phyloP scores from a whole-genome alignment of 1,140 invertebrate genomes.

The Calephelis virginiensis region DNA sequence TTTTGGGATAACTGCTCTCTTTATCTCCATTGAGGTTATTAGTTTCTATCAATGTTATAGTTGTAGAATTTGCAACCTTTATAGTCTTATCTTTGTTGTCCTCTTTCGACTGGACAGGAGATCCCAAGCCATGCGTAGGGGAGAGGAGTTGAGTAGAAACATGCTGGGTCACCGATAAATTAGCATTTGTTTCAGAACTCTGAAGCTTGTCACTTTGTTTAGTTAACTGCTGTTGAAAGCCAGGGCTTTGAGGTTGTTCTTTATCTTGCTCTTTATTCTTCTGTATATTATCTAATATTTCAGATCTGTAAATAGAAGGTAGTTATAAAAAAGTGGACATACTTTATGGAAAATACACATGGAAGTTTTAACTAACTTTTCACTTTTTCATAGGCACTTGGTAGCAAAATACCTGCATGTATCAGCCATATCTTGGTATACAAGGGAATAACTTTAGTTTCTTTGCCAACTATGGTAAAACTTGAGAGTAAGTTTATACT shows the following conservation, averaged over 20 bases:
- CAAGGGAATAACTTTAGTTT: slow-evolving; percentile 5
- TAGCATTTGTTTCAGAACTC: slow-evolving; percentile 47
- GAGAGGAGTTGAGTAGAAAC: slow-evolving; percentile 58
- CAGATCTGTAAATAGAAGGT: slow-evolving; percentile 57
- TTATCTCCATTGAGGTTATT: slow-evolving; percentile 55
- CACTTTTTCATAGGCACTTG: slow-evolving; percentile 30
- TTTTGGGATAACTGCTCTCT: slow-evolving; percentile 63
- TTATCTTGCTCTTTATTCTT: slow-evolving; percentile 71
- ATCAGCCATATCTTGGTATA: slow-evolving; percentile 35
- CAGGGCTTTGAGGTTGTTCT: slow-evolving; percentile 49
- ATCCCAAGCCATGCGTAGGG: slow-evolving; percentile 45
- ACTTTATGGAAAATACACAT: slow-evolving; percentile 11
- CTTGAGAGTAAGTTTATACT: not conserved
- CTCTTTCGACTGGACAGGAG: slow-evolving; percentile 52
- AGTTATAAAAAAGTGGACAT: not conserved
- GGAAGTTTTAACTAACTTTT: slow-evolving; percentile 31
- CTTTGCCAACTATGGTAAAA: not conserved
- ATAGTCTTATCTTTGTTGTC: slow-evolving; percentile 64
- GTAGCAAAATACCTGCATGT: slow-evolving; percentile 32
- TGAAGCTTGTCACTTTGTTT: slow-evolving; percentile 55
- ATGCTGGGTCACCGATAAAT: slow-evolving; percentile 62
- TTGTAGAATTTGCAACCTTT: slow-evolving; percentile 70
- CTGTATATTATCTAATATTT: slow-evolving; percentile 64
- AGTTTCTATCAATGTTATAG: slow-evolving; percentile 68
- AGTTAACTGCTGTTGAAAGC: slow-evolving; percentile 48